phyloP scores from a whole-genome alignment of 2,797 vertebrate genomes.

The Macroramphosus scolopax region DNA sequence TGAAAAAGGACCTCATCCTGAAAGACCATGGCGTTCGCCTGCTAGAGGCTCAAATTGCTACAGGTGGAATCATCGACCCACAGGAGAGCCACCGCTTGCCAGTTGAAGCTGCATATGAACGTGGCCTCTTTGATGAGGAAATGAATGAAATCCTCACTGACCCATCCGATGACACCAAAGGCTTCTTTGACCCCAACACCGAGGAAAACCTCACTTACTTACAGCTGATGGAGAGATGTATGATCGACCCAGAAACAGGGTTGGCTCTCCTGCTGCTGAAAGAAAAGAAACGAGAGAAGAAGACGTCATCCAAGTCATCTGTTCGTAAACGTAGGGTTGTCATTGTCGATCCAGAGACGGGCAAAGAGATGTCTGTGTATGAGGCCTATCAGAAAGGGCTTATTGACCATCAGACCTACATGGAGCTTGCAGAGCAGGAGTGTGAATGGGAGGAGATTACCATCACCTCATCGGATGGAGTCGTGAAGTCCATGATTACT shows the following conservation, averaged over 20 bases:
- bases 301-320: constrained; percentile 96
- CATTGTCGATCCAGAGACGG: constrained; percentile 94
- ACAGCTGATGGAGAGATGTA: constrained; percentile 91
- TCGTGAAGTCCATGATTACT: constrained; percentile 95
- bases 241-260: constrained; percentile 87
- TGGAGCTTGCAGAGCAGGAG: constrained; percentile 94
- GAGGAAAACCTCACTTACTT: constrained; percentile 98
- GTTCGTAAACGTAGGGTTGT: constrained; percentile 97
- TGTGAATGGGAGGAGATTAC: constrained; percentile 99
- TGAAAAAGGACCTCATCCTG: constrained; percentile 96
- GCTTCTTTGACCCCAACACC: constrained; percentile 98
- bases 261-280: constrained; percentile 89
- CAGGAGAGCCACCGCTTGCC: constrained; percentile 94
- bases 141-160: constrained; percentile 95
- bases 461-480: constrained; percentile 92
- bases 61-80: constrained; percentile 95
- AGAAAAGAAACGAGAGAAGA: constrained; percentile 94
- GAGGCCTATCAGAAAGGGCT: constrained; percentile 97
- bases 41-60: constrained; percentile 96
- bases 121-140: constrained; percentile 94
- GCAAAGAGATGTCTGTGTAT: constrained; percentile 98
- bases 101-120: constrained; percentile 90
- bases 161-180: constrained; percentile 95
- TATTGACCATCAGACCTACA: constrained; percentile 97
- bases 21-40: constrained; percentile 96